A percentile compares a stretch with the other conserved stretches of the same genome.
phyloP scores from a whole-genome alignment of 2,113 vertebrate species.

The Excalfactoria chinensis region DNA sequence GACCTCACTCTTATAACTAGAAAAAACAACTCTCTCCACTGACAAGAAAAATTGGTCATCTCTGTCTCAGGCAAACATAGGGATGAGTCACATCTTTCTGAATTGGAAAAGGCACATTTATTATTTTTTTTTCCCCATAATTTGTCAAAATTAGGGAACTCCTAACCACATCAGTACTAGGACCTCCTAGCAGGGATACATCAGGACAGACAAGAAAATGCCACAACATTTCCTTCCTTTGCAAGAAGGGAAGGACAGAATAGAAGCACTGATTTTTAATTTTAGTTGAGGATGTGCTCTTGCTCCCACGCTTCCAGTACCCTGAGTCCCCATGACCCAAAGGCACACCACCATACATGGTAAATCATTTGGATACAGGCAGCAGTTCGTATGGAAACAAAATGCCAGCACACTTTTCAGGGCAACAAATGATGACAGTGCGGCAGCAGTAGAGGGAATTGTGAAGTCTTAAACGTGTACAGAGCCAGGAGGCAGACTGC shows the following conservation, averaged over 20 bases:
- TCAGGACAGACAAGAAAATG: background rate
- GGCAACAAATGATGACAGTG: background rate
- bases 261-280: background rate
- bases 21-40: background rate
- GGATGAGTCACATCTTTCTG: background rate
- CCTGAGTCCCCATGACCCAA: background rate
- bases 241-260: background rate
- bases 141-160: background rate
- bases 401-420: background rate
- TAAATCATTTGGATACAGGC: background rate
- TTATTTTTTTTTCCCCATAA: background rate
- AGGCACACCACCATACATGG: background rate
- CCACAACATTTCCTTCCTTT: background rate
- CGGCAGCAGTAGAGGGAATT: background rate
- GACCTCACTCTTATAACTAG: background rate
- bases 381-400: background rate
- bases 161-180: background rate
- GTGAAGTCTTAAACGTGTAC: background rate
- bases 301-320: background rate
- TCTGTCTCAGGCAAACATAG: background rate
- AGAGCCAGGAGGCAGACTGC: background rate
- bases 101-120: background rate
- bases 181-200: background rate
- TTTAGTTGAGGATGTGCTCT: background rate
- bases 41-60: background rate